Conservation (phyloP, 2,888 invertebrate species). For the Baccha elongata region DNA sequence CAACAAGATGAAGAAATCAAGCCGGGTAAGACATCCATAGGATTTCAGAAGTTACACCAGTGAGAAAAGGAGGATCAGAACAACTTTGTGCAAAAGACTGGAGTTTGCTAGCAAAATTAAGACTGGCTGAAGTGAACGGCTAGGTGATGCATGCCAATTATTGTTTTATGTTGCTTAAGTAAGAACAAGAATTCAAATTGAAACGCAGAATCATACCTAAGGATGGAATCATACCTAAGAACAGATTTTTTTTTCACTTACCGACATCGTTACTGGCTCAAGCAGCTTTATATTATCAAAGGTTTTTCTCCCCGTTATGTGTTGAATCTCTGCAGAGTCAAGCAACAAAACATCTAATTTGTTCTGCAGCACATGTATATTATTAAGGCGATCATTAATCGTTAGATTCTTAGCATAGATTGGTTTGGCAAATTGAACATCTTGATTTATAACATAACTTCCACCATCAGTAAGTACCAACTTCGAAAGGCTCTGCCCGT, state of each 20-base stretch:
- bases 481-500: conserved; percentile 76
- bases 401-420: conserved; percentile 81
- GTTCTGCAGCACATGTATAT: conserved; percentile 82
- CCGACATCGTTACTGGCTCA: conserved; percentile 81
- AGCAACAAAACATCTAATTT: conserved; percentile 82
- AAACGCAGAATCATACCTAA: too few relatives aligned
- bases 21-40: too few relatives aligned
- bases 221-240: too few relatives aligned
- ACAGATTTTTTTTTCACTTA: conserved; percentile 72
- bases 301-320: conserved; percentile 82
- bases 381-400: conserved; percentile 82
- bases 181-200: too few relatives aligned
- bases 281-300: conserved; percentile 82
- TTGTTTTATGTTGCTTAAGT: too few relatives aligned
- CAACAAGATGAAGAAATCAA: too few relatives aligned
- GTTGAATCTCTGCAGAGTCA: conserved; percentile 81
- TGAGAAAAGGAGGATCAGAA: too few relatives aligned
- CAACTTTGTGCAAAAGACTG: too few relatives aligned
- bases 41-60: too few relatives aligned
- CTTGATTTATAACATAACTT: conserved; percentile 82
- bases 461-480: conserved; percentile 81
- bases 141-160: too few relatives aligned
- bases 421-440: conserved; percentile 82
- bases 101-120: too few relatives aligned
- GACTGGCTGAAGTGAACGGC: too few relatives aligned